Evolutionary conservation across 2,888 invertebrate genomes (phyloP).

Genomic region (Aphidius colemani): DNA sequence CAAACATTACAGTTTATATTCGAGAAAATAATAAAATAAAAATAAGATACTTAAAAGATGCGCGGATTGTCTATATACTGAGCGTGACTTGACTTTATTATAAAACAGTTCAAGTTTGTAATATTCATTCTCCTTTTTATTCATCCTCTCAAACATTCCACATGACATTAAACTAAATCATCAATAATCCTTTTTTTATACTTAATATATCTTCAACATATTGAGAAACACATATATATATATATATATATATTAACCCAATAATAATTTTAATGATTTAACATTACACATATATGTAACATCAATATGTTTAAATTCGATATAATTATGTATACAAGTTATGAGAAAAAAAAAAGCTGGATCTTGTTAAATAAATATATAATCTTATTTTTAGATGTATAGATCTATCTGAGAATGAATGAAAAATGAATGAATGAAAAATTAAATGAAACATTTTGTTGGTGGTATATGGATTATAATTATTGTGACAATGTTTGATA

Average conservation of each 20-base stretch:
- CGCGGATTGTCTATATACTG: conserved; percentile 10
- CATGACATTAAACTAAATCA: not conserved
- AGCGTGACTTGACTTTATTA: conserved; percentile 55
- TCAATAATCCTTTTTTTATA: no score
- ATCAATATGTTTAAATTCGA: no score
- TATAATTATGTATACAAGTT: no score
- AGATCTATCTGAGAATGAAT: not conserved
- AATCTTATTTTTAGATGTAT: not conserved
- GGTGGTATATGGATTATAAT: conserved; percentile 10
- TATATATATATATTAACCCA: not conserved
- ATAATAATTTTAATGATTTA: conserved; percentile 1
- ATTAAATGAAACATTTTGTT: not conserved
- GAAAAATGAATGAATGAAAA: not conserved
- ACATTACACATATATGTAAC: not conserved
- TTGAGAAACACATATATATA: no score
- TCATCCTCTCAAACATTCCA: not conserved
- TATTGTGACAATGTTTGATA: conserved; percentile 30
- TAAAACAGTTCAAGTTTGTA: conserved; percentile 32
- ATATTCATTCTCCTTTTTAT: conserved; percentile 8
- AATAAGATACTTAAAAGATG: conserved; percentile 41
- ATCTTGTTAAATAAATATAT: no score
- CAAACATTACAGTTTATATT: conserved; percentile 1
- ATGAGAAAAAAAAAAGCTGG: no score
- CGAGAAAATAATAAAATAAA: conserved; percentile 46
- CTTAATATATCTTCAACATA: no score